Conservation (phyloP, 2,797 vertebrate species). For the Pagetopsis macropterus region DNA sequence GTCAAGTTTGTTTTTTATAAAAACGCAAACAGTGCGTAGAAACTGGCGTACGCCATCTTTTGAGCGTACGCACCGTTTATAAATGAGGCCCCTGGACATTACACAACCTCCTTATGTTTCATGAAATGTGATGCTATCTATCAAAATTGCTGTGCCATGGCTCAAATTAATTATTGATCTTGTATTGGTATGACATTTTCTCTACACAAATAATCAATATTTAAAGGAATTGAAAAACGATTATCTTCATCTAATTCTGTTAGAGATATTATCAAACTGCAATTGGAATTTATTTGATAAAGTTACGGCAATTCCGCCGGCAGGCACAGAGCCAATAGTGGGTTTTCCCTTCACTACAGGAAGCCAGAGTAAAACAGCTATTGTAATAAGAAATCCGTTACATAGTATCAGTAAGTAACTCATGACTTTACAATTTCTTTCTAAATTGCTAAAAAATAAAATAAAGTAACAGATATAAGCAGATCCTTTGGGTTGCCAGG, state of each 20-base stretch:
- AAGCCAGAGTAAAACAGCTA: no score
- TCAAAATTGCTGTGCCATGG: neutral
- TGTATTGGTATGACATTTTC: neutral
- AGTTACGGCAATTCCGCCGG: no score
- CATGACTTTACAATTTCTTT: neutral
- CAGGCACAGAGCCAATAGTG: no score
- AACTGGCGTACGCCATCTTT: no score
- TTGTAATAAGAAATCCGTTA: neutral
- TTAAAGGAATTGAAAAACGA: no score
- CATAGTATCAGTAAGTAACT: neutral
- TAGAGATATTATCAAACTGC: neutral
- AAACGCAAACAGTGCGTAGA: no score
- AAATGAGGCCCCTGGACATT: neutral
- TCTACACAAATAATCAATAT: neutral
- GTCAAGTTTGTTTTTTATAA: no score
- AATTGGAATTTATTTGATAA: neutral
- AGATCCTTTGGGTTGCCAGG: neutral
- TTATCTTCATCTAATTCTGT: no score
- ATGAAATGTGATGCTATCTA: neutral
- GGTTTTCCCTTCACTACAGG: no score
- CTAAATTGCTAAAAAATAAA: no score
- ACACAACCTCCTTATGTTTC: neutral
- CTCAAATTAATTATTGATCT: neutral
- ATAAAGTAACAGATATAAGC: neutral
- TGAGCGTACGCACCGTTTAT: no score